Evolutionary conservation across 1,140 invertebrate genomes (phyloP).

Genomic region (Calliphora vicina): DNA sequence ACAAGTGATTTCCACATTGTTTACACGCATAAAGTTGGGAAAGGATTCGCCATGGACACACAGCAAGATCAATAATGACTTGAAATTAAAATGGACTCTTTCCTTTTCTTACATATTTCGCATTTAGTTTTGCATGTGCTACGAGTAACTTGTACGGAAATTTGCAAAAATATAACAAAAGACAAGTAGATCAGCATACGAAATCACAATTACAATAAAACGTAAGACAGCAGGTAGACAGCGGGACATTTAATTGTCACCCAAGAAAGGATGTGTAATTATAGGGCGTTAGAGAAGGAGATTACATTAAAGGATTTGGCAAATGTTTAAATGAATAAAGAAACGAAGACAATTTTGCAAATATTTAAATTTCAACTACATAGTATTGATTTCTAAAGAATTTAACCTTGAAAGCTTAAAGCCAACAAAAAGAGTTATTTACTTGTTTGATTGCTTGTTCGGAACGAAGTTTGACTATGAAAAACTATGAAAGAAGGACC

Average conservation of each 20-base stretch:
- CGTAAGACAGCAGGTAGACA: not conserved
- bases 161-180: not conserved
- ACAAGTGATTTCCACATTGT: constrained; percentile 51
- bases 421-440: not conserved
- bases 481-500: not conserved
- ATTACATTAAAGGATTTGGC: not conserved
- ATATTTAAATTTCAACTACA: not conserved
- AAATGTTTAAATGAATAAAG: not conserved
- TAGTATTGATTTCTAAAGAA: constrained; percentile 15
- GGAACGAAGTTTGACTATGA: not conserved
- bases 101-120: not conserved
- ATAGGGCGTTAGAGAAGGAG: not conserved
- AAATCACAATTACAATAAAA: not conserved
- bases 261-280: not conserved
- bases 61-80: constrained; percentile 34
- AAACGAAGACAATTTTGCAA: not conserved
- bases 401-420: constrained; percentile 27
- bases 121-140: too few species aligned
- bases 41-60: constrained; percentile 43
- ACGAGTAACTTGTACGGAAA: not conserved
- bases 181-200: not conserved
- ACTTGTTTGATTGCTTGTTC: not conserved
- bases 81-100: constrained; percentile 25
- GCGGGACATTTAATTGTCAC: not conserved
- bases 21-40: constrained; percentile 53